Percentiles rank a stretch among this genome's conserved stretches.
Conservation (phyloP, 2,888 invertebrate species). For the Vannuccia rotundouncinata region DNA sequence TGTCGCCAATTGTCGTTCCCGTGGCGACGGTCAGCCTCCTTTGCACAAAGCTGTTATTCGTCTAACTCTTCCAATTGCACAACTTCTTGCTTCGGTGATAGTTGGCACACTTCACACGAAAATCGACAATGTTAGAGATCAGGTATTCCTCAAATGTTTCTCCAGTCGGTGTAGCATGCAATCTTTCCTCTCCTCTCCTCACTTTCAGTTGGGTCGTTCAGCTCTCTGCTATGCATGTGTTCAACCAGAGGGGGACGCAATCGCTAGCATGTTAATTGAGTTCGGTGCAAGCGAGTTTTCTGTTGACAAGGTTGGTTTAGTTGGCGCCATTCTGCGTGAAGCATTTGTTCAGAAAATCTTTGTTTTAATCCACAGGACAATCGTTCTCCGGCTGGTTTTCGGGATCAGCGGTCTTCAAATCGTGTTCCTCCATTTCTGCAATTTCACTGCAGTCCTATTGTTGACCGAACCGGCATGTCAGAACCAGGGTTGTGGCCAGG, state of each 20-base stretch:
- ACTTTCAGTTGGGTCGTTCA: slow-evolving; percentile 47
- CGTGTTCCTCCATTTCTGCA: not conserved
- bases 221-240: slow-evolving; percentile 50
- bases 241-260: slow-evolving; percentile 44
- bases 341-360: not conserved
- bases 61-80: slow-evolving; percentile 43
- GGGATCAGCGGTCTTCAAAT: not conserved
- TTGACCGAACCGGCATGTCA: slow-evolving; percentile 7
- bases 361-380: not conserved
- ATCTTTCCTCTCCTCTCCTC: no score
- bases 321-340: not conserved
- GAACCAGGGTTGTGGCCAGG: not conserved
- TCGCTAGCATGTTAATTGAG: slow-evolving; percentile 46
- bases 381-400: not conserved
- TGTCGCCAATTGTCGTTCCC: slow-evolving; percentile 28
- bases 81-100: slow-evolving; percentile 45
- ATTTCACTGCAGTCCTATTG: not conserved
- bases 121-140: slow-evolving; percentile 47
- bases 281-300: slow-evolving; percentile 49
- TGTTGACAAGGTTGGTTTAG: slow-evolving; percentile 43
- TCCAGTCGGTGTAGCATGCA: no score
- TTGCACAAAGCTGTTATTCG: slow-evolving; percentile 48
- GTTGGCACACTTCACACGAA: slow-evolving; percentile 44
- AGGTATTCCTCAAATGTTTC: slow-evolving; percentile 44
- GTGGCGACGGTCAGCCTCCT: slow-evolving; percentile 48